Base-by-base conservation (phyloP, 2,113 vertebrate species). In the Pelusios castaneus region DNA sequence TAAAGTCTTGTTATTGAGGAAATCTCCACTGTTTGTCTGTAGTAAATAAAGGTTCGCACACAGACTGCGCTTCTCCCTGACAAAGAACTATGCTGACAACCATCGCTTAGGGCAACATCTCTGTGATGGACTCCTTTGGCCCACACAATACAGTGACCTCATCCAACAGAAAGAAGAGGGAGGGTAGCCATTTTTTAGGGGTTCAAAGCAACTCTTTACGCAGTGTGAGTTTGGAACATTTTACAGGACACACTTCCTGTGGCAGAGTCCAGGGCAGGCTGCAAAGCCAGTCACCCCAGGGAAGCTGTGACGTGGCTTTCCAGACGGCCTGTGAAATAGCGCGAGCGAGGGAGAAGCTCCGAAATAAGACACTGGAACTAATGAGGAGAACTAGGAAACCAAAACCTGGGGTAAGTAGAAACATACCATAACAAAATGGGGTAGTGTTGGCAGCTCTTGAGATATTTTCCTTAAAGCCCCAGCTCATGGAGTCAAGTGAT, bases 401-500 rank as follows among this genome's bases (percentile, higher is more conserved):
- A 70, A 70, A 70, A 38, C 21, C n/a, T 38, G 8, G 34, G n/a
- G 19, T 10, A n/a, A 10, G 10, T 70, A 70, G 38, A 38, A 70
- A 21, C 19, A 38, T 34, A 38, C 16, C n/a, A 70, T 8, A 38
- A 9, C n/a, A 70, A 38, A 70, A 70, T 19, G 51, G 51, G 51
- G 31, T n/a, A 22, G n/a, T 70, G n/a, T 38, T 38, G 63, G 98
- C 95, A 99, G 98, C 95, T 98, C 98, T 95, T 98, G 98, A 96
- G 98, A 98, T 31, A 98, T 98, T 97, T 98, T 95, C 98, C 98
- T 45, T 98, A 98, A 97, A 98, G 98, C 80, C 97, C 96, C 41
- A 98, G 97, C 93, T 11, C 97, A 98, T 92, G 98, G 92, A 38
- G 98, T 19, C n/a, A 38, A 10, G 63, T 38, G 63, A 38, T 22